Evolutionary conservation across 2,797 vertebrate genomes (phyloP).

Genomic region (Pseudocheirus occidentalis): DNA sequence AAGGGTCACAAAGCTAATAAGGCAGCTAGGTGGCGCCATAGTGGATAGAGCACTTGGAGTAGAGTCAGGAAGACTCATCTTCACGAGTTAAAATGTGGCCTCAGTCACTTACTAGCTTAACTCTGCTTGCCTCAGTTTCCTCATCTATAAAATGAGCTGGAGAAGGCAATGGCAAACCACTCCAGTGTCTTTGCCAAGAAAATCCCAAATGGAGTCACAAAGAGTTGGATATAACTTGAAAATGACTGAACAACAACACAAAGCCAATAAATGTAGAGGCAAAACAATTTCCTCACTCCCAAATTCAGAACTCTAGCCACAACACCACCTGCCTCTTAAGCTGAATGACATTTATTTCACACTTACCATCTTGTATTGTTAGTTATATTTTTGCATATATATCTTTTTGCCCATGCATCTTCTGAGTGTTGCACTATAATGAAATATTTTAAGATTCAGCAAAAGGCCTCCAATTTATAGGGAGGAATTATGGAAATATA

Average conservation of each 20-base stretch:
- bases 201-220: background rate
- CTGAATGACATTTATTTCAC: background rate
- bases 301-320: background rate
- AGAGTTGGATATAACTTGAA: background rate
- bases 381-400: background rate
- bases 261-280: background rate
- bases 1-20: background rate
- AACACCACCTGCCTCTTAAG: background rate
- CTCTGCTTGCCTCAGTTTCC: background rate
- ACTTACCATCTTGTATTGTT: background rate
- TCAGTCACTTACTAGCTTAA: background rate
- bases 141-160: background rate
- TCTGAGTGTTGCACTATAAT: background rate
- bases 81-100: background rate
- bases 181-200: background rate
- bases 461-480: background rate
- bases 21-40: background rate
- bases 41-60: background rate
- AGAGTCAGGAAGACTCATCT: background rate
- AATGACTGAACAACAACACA: background rate
- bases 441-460: background rate
- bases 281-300: background rate
- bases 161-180: background rate
- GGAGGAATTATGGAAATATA: background rate
- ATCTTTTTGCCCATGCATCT: background rate